A percentile compares a stretch with the other conserved stretches of the same genome.
These are phyloP conservation scores for Poeciliopsis turneri DNA, from an alignment of 2,797 vertebrate genomes.

Conservation along the genomic window DNA sequence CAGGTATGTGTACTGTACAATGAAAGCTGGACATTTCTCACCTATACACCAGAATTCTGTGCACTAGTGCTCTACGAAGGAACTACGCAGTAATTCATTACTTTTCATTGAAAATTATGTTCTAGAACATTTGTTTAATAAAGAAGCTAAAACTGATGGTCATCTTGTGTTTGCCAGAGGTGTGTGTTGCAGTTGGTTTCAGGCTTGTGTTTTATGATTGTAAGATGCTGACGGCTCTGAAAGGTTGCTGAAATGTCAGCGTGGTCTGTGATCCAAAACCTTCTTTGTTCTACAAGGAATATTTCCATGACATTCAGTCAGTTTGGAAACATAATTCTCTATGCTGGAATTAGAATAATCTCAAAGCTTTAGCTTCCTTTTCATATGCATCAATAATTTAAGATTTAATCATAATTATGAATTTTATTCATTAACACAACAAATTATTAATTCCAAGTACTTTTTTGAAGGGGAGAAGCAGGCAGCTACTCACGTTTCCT, in stretches of 20 bases:
- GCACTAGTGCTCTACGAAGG: not conserved
- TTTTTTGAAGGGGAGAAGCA: conserved; percentile 90
- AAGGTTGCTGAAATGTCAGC: not conserved
- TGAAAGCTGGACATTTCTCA: not conserved
- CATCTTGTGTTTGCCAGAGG: not conserved
- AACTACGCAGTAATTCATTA: not conserved
- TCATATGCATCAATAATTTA: not conserved
- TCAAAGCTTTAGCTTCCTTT: not conserved
- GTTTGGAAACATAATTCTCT: not conserved
- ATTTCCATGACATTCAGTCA: not conserved
- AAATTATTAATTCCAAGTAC: not conserved
- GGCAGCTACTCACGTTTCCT: conserved; percentile 93
- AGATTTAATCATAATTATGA: not conserved
- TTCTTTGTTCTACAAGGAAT: not conserved
- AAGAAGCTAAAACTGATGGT: not conserved
- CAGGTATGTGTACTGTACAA: not conserved
- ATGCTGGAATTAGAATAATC: not conserved
- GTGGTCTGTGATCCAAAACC: not conserved
- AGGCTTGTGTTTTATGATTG: not conserved
- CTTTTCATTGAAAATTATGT: not conserved
- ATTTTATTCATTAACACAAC: not conserved
- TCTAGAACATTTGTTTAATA: not conserved
- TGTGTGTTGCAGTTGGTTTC: not conserved
- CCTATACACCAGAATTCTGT: not conserved
- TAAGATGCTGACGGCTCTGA: not conserved